Evolutionary conservation across 2,113 vertebrate species (phyloP), one percentile per base, ranked within the genome.

Genomic region (Falcunculus frontatus): DNA sequence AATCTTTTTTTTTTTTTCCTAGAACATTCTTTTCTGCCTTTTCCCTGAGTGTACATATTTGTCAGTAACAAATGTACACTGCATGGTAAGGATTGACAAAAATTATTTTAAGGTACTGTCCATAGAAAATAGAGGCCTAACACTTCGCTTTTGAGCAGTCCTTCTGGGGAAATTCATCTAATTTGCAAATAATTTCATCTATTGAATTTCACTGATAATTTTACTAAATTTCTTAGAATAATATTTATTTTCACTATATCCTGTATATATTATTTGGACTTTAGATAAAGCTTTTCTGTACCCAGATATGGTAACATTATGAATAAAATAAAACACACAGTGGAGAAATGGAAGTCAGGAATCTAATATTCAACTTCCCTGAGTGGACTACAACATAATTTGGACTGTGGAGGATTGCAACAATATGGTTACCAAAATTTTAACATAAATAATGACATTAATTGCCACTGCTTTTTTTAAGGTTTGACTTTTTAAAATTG

Each of bases 381-480:
- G 25, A 63, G 22, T 27, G 26, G 10, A 19, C 5, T 70, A 35
- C 7, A 35, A 25, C 5, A 29, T 10, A 52, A 55, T 55, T 65
- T 49, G 7, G 5, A 47, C 15, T 22, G 21, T 65, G 27, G 9
- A 79, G 2, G 30, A 79, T 8, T 74, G 21, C 4, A 82, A 11
- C 11, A 68, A 37, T 25, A 52, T 3, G 46, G 25, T 46, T 21
- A 39, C 1, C 7, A 72, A 80, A 87, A 47, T 72, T 50, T 29
- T 83, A 68, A 72, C 29, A 75, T 32, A 30, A 87, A 46, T 16
- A 11, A 2, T 49, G 26, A 57, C 8, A 35, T 17, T 47, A 69
- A 75, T 15, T 17, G 4, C 33, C 5, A n/a, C 6, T n/a, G 15
- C 0, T 9, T 3, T 57, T 80, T 80, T 6, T 3, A 63, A 39